Conservation (phyloP, 2,113 vertebrate genomes). For the Oryzias curvinotus region DNA sequence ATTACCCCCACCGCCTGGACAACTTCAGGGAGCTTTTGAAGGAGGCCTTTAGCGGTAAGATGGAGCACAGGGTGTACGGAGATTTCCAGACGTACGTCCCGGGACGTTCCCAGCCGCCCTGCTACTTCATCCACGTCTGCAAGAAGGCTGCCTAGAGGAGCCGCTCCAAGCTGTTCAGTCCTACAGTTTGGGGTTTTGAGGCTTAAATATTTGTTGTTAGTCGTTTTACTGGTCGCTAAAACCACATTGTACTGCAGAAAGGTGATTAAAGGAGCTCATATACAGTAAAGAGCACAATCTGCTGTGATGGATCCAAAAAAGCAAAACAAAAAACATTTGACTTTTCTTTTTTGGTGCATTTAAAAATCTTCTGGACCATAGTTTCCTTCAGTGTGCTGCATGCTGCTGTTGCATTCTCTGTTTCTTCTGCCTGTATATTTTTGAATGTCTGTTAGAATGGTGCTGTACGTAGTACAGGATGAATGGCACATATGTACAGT, state of each 20-base stretch:
- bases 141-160: constrained; percentile 82
- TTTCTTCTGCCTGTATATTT: not conserved
- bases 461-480: constrained; percentile 21
- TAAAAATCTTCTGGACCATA: constrained; percentile 11
- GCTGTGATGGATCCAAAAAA: not conserved
- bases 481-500: not conserved
- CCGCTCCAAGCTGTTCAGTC: not conserved
- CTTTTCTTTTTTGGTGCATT: not conserved
- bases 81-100: constrained; percentile 88
- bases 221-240: too few species aligned
- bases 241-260: too few species aligned
- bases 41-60: constrained; percentile 82
- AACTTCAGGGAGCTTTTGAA: constrained; percentile 85
- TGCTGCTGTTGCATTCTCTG: not conserved
- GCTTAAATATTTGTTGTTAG: too few species aligned
- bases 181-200: too few species aligned
- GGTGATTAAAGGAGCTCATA: too few species aligned
- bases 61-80: constrained; percentile 87
- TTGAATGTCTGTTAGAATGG: not conserved
- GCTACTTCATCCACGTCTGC: constrained; percentile 96
- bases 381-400: not conserved
- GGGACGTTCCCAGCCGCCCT: constrained; percentile 80
- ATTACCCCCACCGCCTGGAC: constrained; percentile 90
- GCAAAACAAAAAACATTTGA: not conserved
- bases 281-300: too few species aligned